Evolutionary conservation across 2,797 vertebrate genomes (phyloP), one percentile per base, ranked within the genome.

Genomic region (Chaunax sp.): DNA sequence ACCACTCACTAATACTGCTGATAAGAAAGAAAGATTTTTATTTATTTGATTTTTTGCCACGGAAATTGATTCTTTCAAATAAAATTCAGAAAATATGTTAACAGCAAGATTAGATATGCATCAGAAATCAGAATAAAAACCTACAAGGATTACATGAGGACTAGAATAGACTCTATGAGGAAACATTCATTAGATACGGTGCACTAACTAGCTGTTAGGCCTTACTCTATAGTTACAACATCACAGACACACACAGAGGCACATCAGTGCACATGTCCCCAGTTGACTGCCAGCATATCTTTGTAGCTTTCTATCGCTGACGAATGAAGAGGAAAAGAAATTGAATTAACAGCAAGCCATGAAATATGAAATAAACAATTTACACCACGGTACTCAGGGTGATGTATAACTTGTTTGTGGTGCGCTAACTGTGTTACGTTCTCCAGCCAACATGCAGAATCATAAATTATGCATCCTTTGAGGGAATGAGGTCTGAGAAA

Each of bases 391-490:
- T 57, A 22, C 53, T 78, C 38, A 6, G 51, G 50, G 63, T 76
- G 74, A 84, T 79, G 61, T 58, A 85, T 70, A 70, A 72, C 25
- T 77, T 85, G 65, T 85, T 85, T 83, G 74, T 56, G 64, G 44
- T 47, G 63, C 67, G 70, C 53, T 64, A 59, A 79, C 58, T 59
- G 64, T 6, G 25, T 72, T 82, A 66, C 69, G 64, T 56, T 74
- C 53, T 58, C 38, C 30, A 79, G 64, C 52, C 61, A 46, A 28
- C 33, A 44, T 53, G 33, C 14, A 6, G 33, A 61, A 61, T 66
- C 67, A 74, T 83, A 82, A 81, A 88, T 92, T 69, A 85, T 88
- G 71, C 56, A 86, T 81, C 64, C 2, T 43, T 81, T 80, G 57
- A 71, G 72, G 60, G 87, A 74, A 89, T 81, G 55, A 66, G 64